These are phyloP conservation scores for Danio albolineatus DNA, from an alignment of 2,797 vertebrate genomes.

Conservation along the genomic window DNA sequence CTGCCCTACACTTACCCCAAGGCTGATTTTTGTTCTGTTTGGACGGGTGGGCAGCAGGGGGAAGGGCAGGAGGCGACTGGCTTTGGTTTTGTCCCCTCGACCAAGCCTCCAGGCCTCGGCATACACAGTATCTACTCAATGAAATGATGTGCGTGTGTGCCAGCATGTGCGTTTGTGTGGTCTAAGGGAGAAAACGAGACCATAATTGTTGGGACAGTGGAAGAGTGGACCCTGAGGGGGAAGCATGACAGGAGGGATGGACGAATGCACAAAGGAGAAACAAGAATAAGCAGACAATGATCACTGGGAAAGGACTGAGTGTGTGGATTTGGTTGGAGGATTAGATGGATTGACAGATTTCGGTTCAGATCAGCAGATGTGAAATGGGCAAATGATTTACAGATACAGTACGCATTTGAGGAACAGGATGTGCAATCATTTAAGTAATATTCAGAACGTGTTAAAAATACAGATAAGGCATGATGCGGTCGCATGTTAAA, in stretches of 20 bases:
- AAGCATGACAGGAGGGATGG: constrained; percentile 18
- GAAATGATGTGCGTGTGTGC: constrained; percentile 52
- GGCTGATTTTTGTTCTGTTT: constrained; percentile 28
- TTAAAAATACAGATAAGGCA: background rate
- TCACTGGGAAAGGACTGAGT: background rate
- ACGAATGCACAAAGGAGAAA: background rate
- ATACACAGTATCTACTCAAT: constrained; percentile 27
- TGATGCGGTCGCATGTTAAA: background rate
- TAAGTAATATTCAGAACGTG: background rate
- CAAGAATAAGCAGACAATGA: background rate
- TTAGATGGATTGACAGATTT: background rate
- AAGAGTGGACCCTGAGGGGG: constrained; percentile 68
- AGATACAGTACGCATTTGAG: background rate
- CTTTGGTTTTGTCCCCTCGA: constrained; percentile 52
- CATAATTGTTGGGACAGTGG: constrained; percentile 61
- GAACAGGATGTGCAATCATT: background rate
- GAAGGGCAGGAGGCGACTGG: constrained; percentile 58
- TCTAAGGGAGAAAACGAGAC: constrained; percentile 4
- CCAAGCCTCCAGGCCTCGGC: constrained; percentile 41
- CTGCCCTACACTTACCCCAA: constrained; percentile 29
- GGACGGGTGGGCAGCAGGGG: constrained; percentile 27
- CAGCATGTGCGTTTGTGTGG: constrained; percentile 55
- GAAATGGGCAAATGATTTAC: background rate
- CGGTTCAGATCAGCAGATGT: background rate
- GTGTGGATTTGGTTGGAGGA: background rate